These are phyloP conservation scores for Catharus fuscescens DNA, from an alignment of 2,113 vertebrate genomes.

Conservation along the genomic window DNA sequence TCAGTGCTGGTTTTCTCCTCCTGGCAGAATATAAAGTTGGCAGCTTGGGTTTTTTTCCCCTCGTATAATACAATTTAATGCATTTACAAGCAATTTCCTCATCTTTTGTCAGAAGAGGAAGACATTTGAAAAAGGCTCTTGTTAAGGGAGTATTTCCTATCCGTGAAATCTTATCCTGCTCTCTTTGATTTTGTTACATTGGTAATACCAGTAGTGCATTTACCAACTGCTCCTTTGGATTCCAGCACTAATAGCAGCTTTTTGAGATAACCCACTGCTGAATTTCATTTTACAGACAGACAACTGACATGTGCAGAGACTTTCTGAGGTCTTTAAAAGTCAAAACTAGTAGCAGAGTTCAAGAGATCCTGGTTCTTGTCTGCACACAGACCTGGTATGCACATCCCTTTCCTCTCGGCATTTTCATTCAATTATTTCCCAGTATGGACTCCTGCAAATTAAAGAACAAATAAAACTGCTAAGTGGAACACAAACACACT, in stretches of 20 bases:
- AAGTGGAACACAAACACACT: not conserved
- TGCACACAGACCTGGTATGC: not conserved
- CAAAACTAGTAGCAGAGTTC: not conserved
- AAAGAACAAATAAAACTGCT: conserved; percentile 39
- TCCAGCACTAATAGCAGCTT: not conserved
- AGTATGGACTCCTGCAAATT: conserved; percentile 14
- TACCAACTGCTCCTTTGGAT: not conserved
- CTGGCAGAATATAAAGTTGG: not conserved
- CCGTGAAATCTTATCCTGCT: conserved; percentile 40
- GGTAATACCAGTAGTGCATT: not conserved
- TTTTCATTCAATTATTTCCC: conserved; percentile 32
- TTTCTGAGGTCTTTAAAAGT: not conserved
- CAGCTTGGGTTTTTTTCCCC: not conserved
- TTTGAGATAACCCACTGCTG: not conserved
- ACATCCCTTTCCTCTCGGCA: not conserved
- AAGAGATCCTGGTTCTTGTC: not conserved
- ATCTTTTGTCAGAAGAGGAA: conserved; percentile 40
- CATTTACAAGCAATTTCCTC: conserved; percentile 32
- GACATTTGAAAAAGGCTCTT: conserved; percentile 40
- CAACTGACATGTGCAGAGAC: not conserved
- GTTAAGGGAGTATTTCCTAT: conserved; percentile 30
- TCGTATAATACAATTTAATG: not conserved
- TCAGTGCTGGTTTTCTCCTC: not conserved
- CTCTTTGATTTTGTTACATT: conserved; percentile 37
- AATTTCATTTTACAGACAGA: not conserved